Conservation (phyloP, 2,797 vertebrate species). For the Crypturellus tataupa region DNA sequence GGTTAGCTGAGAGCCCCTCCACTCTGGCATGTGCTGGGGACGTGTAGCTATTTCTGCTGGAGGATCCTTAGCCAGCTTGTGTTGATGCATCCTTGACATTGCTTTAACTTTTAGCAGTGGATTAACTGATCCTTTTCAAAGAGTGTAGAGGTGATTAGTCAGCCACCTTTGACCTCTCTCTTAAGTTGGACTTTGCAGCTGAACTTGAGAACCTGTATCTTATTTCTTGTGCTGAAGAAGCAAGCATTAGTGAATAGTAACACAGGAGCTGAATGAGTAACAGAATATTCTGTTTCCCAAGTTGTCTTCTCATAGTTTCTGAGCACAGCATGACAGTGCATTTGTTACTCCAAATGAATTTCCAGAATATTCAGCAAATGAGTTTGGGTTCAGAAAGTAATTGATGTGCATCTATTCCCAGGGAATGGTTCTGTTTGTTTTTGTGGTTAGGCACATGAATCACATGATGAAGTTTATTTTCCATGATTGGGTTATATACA, state of each 20-base stretch:
- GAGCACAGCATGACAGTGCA: not conserved
- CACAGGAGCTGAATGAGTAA: not conserved
- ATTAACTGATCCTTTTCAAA: slow-evolving; percentile 25
- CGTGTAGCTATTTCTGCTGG: rapidly evolving
- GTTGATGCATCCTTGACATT: slow-evolving; percentile 27
- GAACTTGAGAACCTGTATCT: slow-evolving; percentile 56
- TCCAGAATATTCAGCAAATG: not conserved
- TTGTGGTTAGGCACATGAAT: not conserved
- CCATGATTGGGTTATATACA: not conserved
- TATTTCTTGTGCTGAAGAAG: not conserved
- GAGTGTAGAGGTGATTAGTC: slow-evolving; percentile 42
- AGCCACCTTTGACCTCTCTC: slow-evolving; percentile 50
- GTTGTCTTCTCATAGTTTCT: not conserved
- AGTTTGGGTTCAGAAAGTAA: not conserved
- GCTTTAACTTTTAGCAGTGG: slow-evolving; percentile 26
- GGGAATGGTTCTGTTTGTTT: not conserved
- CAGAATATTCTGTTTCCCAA: not conserved
- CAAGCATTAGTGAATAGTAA: not conserved
- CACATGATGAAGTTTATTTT: not conserved
- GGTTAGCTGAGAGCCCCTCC: not conserved
- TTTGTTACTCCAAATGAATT: not conserved
- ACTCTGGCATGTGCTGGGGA: not conserved
- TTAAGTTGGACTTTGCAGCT: slow-evolving; percentile 42
- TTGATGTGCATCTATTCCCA: rapidly evolving
- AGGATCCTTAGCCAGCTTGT: not conserved